These are phyloP conservation scores for Euwallacea fornicatus DNA, from an alignment of 1,140 invertebrate genomes.

Conservation along the genomic window DNA sequence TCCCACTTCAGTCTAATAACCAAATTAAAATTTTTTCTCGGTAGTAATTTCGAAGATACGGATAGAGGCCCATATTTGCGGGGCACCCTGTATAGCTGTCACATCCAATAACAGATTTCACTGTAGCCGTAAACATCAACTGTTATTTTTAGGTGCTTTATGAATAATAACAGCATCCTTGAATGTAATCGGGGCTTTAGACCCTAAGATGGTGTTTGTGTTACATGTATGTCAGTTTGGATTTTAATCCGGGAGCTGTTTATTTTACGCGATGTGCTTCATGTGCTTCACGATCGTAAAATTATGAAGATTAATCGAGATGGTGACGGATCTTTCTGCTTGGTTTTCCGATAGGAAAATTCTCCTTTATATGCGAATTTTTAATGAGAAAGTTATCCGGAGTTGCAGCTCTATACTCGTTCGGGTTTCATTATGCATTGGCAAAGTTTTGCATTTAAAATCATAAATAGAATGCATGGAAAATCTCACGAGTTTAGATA, in stretches of 20 bases:
- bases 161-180: conserved; percentile 25
- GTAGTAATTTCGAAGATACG: too few species aligned
- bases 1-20: too few species aligned
- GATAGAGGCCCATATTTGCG: too few species aligned
- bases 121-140: conserved; percentile 5
- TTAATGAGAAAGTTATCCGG: too few species aligned
- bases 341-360: too few species aligned
- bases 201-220: conserved; percentile 24
- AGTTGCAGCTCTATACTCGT: too few species aligned
- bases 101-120: not conserved
- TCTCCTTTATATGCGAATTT: too few species aligned
- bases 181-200: conserved; percentile 22
- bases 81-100: not conserved
- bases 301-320: conserved; percentile 9
- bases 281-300: conserved; percentile 3
- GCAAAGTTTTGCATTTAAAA: too few species aligned
- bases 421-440: too few species aligned
- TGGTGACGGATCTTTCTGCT: conserved; percentile 5
- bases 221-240: conserved; percentile 26
- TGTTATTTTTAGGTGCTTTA: conserved; percentile 23
- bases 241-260: conserved; percentile 19
- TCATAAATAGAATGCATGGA: too few species aligned
- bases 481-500: too few species aligned
- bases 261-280: conserved; percentile 10
- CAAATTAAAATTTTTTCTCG: too few species aligned